phyloP scores from a whole-genome alignment of 2,797 vertebrate genomes.

The Lepilemur septentrionalis region DNA sequence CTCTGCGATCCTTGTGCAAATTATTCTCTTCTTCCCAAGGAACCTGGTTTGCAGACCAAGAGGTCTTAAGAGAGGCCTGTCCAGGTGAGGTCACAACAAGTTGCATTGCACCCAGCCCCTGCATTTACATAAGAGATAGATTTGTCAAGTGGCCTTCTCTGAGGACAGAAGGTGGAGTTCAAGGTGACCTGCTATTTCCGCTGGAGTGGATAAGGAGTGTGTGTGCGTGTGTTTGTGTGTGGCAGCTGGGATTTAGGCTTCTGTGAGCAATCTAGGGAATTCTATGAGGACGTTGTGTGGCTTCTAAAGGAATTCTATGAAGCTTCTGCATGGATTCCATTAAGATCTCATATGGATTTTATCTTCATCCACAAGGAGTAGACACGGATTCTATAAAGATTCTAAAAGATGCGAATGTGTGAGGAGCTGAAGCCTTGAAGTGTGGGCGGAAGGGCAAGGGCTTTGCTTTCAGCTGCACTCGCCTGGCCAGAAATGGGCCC shows the following conservation, averaged over 20 bases:
- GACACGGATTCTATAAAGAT: background rate
- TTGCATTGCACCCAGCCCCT: background rate
- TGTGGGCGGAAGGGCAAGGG: background rate
- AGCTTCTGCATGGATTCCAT: background rate
- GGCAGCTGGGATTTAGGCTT: background rate
- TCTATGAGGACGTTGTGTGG: background rate
- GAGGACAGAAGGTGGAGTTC: background rate
- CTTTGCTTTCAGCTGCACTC: background rate
- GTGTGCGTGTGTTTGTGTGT: background rate
- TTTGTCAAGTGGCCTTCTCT: background rate
- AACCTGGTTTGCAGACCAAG: background rate
- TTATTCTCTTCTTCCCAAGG: background rate
- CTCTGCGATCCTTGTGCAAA: background rate
- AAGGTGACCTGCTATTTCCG: background rate
- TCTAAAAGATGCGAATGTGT: background rate
- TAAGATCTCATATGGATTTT: background rate
- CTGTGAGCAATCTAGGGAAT: background rate
- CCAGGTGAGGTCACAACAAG: no score
- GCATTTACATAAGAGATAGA: background rate
- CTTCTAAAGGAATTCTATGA: background rate
- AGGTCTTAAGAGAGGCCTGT: background rate
- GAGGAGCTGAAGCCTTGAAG: background rate
- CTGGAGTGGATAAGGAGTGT: background rate
- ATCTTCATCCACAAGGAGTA: background rate
- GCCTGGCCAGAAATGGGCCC: background rate